These are phyloP conservation scores for Blera fallax DNA, from an alignment of 2,888 invertebrate species.

Conservation along the genomic window DNA sequence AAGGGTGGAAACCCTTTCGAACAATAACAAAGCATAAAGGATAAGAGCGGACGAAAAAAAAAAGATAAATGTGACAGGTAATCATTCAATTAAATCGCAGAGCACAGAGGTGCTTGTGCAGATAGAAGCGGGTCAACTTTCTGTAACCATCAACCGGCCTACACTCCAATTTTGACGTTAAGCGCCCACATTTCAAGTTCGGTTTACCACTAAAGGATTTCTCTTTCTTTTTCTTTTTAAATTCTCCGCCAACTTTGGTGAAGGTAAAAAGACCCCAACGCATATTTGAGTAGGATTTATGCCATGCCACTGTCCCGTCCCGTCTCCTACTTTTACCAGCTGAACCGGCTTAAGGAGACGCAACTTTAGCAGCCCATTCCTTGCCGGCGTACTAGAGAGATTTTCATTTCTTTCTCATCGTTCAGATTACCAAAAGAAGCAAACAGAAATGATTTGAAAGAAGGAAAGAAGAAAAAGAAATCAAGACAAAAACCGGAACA, in stretches of 20 bases:
- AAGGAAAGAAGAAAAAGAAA: conserved; percentile 11
- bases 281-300: conserved; percentile 70
- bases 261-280: conserved; percentile 31
- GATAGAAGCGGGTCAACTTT: conserved; percentile 58
- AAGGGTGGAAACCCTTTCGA: conserved; percentile 49
- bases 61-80: conserved; percentile 69
- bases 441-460: conserved; percentile 37
- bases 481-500: conserved; percentile 58
- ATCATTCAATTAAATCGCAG: conserved; percentile 70
- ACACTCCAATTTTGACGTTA: conserved; percentile 54
- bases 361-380: conserved; percentile 51
- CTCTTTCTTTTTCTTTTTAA: conserved; percentile 15
- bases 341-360: conserved; percentile 71
- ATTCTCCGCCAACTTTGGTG: background rate
- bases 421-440: conserved; percentile 47
- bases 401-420: conserved; percentile 48
- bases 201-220: conserved; percentile 52
- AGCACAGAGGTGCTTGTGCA: conserved; percentile 32
- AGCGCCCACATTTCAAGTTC: conserved; percentile 64
- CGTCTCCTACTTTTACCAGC: conserved; percentile 29
- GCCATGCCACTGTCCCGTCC: conserved; percentile 8
- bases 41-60: background rate
- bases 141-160: conserved; percentile 17
- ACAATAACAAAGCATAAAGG: conserved; percentile 12
- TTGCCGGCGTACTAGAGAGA: conserved; percentile 18